These are phyloP conservation scores for Epsilonema sp. DNA, from an alignment of 2,888 invertebrate genomes.

Conservation along the genomic window DNA sequence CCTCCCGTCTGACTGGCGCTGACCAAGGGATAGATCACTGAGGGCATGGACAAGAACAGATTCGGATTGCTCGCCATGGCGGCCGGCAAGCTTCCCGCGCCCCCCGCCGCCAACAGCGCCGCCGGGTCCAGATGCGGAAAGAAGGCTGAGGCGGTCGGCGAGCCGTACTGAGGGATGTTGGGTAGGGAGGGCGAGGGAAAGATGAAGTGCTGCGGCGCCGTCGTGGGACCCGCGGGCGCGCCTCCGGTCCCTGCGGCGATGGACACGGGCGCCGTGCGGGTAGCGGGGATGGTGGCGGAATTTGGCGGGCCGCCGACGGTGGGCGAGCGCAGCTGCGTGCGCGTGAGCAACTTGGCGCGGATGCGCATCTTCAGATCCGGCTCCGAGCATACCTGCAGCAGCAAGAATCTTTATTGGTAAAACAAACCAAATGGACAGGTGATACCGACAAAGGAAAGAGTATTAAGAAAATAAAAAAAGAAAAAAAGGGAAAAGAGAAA, in stretches of 20 bases:
- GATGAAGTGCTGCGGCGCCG: no score
- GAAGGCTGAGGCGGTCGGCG: not conserved
- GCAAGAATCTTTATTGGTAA: no score
- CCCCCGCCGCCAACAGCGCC: not conserved
- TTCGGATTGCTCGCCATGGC: not conserved
- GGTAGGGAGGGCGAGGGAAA: no score
- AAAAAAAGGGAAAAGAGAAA: no score
- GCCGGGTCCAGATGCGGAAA: no score
- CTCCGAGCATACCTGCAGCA: constrained; percentile 24
- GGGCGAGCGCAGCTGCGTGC: not conserved
- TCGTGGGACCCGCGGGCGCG: no score
- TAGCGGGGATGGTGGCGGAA: no score
- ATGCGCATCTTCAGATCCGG: constrained; percentile 27
- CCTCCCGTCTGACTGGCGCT: not conserved
- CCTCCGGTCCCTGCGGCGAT: no score
- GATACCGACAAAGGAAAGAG: constrained; percentile 3
- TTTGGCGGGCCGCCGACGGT: not conserved
- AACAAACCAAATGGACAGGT: no score
- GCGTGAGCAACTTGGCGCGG: not conserved
- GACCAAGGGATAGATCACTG: not conserved
- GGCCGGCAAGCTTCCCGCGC: not conserved
- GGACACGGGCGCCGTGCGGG: no score
- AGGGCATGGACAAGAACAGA: not conserved
- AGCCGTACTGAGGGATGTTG: not conserved
- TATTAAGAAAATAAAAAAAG: no score